These are phyloP conservation scores for Centruroides sculpturatus DNA, from an alignment of 1,140 invertebrate species.

Conservation along the genomic window DNA sequence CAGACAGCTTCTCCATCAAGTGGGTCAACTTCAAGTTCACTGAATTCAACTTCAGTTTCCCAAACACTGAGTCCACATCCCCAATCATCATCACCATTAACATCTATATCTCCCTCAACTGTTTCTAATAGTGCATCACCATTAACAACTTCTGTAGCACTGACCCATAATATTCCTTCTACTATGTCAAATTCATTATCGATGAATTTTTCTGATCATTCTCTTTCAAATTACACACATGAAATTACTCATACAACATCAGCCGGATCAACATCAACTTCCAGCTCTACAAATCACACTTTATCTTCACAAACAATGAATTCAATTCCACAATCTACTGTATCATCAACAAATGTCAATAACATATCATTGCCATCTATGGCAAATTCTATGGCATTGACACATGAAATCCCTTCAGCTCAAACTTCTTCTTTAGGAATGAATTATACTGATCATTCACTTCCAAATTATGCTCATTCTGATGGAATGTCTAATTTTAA, in stretches of 20 bases:
- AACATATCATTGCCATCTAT: conserved; percentile 7
- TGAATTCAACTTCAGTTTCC: too few relatives aligned
- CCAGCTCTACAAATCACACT: too few relatives aligned
- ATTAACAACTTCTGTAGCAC: conserved; percentile 5
- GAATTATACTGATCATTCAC: conserved; percentile 13
- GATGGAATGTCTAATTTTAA: conserved; percentile 11
- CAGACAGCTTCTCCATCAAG: conserved; percentile 6
- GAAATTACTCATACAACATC: too few relatives aligned
- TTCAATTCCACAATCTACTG: background rate
- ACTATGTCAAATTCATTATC: background rate
- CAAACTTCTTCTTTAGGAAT: background rate
- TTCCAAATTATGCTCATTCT: conserved; percentile 14
- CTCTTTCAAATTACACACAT: too few relatives aligned
- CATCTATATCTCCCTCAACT: conserved; percentile 1
- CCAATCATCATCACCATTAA: too few relatives aligned
- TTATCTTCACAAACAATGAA: too few relatives aligned
- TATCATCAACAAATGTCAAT: conserved; percentile 2
- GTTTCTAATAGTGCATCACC: conserved; percentile 4
- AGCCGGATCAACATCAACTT: too few relatives aligned
- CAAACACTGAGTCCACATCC: too few relatives aligned
- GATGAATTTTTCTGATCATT: background rate
- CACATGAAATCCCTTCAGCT: conserved; percentile 6
- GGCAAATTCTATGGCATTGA: conserved; percentile 9
- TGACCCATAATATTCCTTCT: conserved; percentile 5
- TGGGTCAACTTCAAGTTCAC: conserved; percentile 6